Evolutionary conservation across 2,888 invertebrate species (phyloP), one percentile per base, ranked within the genome.

Genomic region (Caenorhabditis doughertyi): DNA sequence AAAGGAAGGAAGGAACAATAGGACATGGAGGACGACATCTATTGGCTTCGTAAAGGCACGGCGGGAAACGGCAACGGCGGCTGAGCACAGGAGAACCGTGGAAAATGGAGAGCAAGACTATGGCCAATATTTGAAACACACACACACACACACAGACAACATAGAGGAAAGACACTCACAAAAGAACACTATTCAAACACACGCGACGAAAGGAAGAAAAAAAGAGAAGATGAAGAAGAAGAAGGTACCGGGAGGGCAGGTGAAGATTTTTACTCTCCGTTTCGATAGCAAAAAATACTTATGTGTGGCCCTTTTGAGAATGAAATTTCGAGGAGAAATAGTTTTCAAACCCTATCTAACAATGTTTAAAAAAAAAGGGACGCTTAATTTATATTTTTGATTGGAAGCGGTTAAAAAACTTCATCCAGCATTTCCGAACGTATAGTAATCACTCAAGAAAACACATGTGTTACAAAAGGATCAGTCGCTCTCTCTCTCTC

Each of bases 131-230:
- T 71, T 70, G 79, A 79, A 71, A 71, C 79, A 79, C 70, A 79
- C 77, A 70, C 67, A 74, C 55, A 65, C 9, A 56, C n/a, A 56
- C 5, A 56, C 27, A 65, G 65, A 65, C 49, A 65, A 65, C 65
- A 65, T 23, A 51, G 29, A 49, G 32, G 21, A 35, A 51, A 62
- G 44, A 70, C 64, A 64, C 79, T 76, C 67, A 76, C 76, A 76
- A 76, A 76, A 76, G 76, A 76, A 76, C 76, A 76, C 76, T 76
- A 76, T 70, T 79, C 71, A 71, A 71, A 71, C 79, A 71, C 18
- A 51, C 35, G 42, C 55, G 35, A 27, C 16, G 35, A 47, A 16
- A 23, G 51, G 49, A 39, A 32, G 55, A 27, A 25, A 47, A 56
- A 27, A 21, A 49, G 53, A 32, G 35, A 53, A 32, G 42, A 27